phyloP scores from a whole-genome alignment of 2,113 vertebrate species.

The Spheniscus mendiculus region DNA sequence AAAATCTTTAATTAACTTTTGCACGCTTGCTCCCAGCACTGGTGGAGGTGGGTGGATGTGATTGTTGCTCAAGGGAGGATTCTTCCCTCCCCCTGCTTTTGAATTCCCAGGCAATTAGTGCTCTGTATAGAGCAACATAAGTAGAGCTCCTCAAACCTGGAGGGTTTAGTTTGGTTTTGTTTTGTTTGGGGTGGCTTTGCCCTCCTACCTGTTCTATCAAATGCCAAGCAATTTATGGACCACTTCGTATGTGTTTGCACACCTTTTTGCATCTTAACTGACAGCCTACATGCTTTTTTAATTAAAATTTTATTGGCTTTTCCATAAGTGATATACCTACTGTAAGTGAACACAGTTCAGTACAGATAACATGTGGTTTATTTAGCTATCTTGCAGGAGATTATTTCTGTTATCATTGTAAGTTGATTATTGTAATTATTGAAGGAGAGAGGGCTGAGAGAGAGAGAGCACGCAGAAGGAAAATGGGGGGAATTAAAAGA shows the following conservation, averaged over 20 bases:
- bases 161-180: not conserved
- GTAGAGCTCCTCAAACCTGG: conserved; percentile 20
- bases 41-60: conserved; percentile 41
- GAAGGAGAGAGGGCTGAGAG: conserved; percentile 61
- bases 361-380: conserved; percentile 62
- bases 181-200: not conserved
- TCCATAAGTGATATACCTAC: conserved; percentile 58
- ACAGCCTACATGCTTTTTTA: conserved; percentile 52
- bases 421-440: conserved; percentile 74
- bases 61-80: conserved; percentile 3
- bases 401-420: conserved; percentile 72
- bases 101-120: conserved; percentile 39
- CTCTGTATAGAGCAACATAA: conserved; percentile 7
- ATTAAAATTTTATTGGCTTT: conserved; percentile 73
- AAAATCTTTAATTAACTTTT: conserved; percentile 62
- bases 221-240: conserved; percentile 1
- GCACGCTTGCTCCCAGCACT: not conserved
- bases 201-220: conserved; percentile 9
- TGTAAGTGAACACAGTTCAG: conserved; percentile 42
- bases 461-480: conserved; percentile 16
- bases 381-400: conserved; percentile 71
- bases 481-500: conserved; percentile 61
- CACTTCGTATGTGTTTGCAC: not conserved
- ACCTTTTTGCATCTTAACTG: conserved; percentile 31
- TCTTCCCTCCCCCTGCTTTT: conserved; percentile 37